Base-by-base conservation (phyloP, 2,888 invertebrate genomes). In the Eucriotettix oculatus region DNA sequence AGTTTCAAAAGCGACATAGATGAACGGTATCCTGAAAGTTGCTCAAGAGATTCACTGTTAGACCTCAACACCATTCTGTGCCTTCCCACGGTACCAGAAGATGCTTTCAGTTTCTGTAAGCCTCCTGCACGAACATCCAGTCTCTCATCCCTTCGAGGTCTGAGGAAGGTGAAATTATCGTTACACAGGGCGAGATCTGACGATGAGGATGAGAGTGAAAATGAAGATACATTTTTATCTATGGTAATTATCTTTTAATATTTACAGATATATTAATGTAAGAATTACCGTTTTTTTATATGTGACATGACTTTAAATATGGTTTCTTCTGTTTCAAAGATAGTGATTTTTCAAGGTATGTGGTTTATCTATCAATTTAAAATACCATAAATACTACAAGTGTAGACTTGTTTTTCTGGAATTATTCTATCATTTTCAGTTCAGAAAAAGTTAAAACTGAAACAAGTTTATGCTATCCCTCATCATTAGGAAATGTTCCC, bases 21-120 rank as follows among this genome's bases (percentile, higher is more conserved):
- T 62, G 76, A 76, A 66, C 75, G 75, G 65, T 76, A 76, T 68
- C 76, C 76, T 0, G 75, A 75, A 63, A 74, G 73, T 66, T 69
- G 73, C 67, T 75, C 75, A 3, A 68, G 72, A 48, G 75, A 76
- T 62, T 75, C 75, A 7, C 66, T 74, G 16, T 73, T 75, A 40
- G 75, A 75, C 66, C 66, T 75, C 17, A 72, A 72, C 62, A 73
- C 69, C 59, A 71, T 75, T 2, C 69, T 70, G 0, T 75, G 74
- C 67, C 67, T 76, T 57, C 75, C 75, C 5, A 70, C 76, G 1
- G 75, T 76, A 0, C 76, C 76, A 0, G 76, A 76, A 68, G 75
- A 76, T 64, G 74, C 73, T 55, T 75, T 75, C 60, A 72, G 73
- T 63, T 74, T 72, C 60, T 66, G 69, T n/a, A 73, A 72, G 65